Percentiles rank a stretch among this genome's conserved stretches.
Evolutionary conservation across 1,140 invertebrate species (phyloP).

Genomic region (Leptinotarsa lineolata): DNA sequence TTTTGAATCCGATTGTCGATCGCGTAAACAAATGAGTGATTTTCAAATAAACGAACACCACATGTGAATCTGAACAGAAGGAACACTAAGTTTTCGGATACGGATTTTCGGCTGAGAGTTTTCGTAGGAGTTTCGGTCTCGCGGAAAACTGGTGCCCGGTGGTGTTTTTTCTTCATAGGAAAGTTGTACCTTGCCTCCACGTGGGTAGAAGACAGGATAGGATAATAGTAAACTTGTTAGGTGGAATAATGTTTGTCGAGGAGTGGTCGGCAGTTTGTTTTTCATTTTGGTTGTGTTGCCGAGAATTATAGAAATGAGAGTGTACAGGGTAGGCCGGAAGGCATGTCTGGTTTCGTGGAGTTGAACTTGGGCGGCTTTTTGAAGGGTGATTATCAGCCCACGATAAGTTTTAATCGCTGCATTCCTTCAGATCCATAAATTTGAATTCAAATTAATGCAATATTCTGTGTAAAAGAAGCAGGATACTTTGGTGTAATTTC

Average conservation of each 20-base stretch:
- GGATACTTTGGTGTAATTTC: no score
- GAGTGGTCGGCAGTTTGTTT: slow-evolving; percentile 1
- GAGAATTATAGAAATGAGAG: background rate
- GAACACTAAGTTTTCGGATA: background rate
- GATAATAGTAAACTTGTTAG: slow-evolving; percentile 4
- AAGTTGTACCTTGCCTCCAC: slow-evolving; percentile 1
- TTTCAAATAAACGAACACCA: background rate
- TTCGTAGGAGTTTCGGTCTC: background rate
- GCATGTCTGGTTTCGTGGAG: no score
- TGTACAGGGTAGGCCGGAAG: background rate
- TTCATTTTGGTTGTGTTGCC: background rate
- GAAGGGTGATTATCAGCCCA: no score
- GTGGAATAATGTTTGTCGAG: slow-evolving; percentile 1
- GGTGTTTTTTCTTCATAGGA: background rate
- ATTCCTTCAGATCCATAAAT: no score
- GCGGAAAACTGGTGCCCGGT: slow-evolving; percentile 3
- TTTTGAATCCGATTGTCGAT: background rate
- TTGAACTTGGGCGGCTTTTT: no score
- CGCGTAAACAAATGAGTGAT: background rate
- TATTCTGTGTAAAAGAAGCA: no score
- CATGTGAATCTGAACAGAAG: background rate
- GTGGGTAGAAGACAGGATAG: background rate
- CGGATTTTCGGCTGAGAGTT: no score
- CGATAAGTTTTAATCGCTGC: no score
- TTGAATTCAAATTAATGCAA: no score